Evolutionary conservation across 1,140 invertebrate genomes (phyloP).

Genomic region (Ostrea edulis): DNA sequence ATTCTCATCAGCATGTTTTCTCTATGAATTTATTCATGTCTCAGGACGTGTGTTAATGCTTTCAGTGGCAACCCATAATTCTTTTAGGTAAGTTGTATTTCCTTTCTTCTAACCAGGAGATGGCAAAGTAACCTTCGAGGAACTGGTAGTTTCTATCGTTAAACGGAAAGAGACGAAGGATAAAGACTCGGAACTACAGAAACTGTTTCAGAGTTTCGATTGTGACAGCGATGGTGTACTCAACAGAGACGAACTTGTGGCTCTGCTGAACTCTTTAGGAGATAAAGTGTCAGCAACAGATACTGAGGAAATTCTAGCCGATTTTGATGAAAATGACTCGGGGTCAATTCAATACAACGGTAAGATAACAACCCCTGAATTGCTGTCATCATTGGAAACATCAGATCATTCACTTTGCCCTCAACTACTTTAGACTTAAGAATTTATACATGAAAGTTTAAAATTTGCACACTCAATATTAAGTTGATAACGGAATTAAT

Average conservation of each 20-base stretch:
- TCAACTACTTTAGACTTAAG: no score
- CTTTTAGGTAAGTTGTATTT: no score
- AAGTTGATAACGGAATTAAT: background rate
- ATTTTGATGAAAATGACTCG: conserved; percentile 53
- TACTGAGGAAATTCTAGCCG: conserved; percentile 52
- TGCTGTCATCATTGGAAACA: no score
- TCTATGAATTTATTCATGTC: no score
- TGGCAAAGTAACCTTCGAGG: conserved; percentile 56
- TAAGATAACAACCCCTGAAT: background rate
- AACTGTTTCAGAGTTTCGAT: conserved; percentile 53
- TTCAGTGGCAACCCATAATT: no score
- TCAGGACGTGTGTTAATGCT: no score
- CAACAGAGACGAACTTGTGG: conserved; percentile 41
- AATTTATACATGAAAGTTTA: no score
- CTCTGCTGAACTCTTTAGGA: conserved; percentile 34
- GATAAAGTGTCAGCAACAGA: conserved; percentile 39
- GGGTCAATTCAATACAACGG: conserved; percentile 53
- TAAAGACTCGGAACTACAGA: conserved; percentile 47
- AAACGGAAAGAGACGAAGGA: conserved; percentile 46
- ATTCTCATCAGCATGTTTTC: no score
- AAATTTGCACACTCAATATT: background rate
- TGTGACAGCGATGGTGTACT: conserved; percentile 45
- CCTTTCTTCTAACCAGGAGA: conserved; percentile 37
- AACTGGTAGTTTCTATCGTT: conserved; percentile 52
- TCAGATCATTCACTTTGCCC: no score